A percentile compares a stretch with the other conserved stretches of the same genome.
These are phyloP conservation scores for Ditula angustiorana DNA, from an alignment of 2,888 invertebrate species.

Conservation along the genomic window DNA sequence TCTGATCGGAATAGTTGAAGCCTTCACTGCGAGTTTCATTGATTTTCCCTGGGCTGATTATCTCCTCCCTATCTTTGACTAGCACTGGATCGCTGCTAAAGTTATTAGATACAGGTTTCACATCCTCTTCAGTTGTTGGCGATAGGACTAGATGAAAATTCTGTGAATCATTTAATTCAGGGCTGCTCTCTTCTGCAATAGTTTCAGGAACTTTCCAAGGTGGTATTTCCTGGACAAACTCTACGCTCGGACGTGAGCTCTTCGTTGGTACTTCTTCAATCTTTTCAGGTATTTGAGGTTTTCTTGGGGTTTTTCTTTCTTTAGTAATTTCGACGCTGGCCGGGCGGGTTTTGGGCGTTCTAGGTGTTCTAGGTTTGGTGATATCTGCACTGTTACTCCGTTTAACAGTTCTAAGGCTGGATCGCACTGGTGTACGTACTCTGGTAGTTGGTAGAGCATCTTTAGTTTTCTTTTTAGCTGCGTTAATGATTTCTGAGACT, in stretches of 20 bases:
- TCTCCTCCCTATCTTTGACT: conserved; percentile 61
- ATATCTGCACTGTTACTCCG: conserved; percentile 74
- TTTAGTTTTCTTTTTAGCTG: conserved; percentile 58
- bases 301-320: conserved; percentile 60
- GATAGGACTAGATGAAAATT: conserved; percentile 72
- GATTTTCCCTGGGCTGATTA: conserved; percentile 58
- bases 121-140: conserved; percentile 59
- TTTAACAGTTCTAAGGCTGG: conserved; percentile 72
- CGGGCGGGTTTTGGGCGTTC: conserved; percentile 69
- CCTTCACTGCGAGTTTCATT: conserved; percentile 68
- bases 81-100: conserved; percentile 67
- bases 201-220: conserved; percentile 59
- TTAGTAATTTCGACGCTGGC: conserved; percentile 72
- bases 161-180: conserved; percentile 75
- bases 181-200: conserved; percentile 61
- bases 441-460: conserved; percentile 64
- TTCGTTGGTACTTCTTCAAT: conserved; percentile 44
- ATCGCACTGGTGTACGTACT: conserved; percentile 63
- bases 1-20: conserved; percentile 63
- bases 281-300: conserved; percentile 50
- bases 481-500: conserved; percentile 66
- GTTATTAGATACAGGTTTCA: conserved; percentile 47
- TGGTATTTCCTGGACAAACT: conserved; percentile 63
- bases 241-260: conserved; percentile 61
- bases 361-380: conserved; percentile 66